Conservation (phyloP, 1,140 invertebrate species). For the Pogonognathellus flavescens region DNA sequence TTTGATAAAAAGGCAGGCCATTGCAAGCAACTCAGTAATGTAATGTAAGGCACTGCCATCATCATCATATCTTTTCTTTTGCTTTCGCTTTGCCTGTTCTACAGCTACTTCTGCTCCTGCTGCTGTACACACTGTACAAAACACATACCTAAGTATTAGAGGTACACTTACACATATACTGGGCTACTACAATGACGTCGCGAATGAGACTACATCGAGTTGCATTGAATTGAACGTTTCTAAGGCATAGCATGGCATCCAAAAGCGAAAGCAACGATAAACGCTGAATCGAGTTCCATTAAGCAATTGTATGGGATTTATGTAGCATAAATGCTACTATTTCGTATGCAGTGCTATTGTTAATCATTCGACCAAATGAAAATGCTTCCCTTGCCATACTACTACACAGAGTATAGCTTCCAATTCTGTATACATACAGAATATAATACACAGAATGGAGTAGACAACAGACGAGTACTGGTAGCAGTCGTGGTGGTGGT, state of each 20-base stretch:
- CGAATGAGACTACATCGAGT: conserved; percentile 28
- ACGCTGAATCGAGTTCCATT: conserved; percentile 66
- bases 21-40: conserved; percentile 29
- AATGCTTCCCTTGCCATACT: conserved; percentile 54
- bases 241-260: conserved; percentile 49
- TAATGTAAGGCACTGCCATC: conserved; percentile 50
- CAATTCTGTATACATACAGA: background rate
- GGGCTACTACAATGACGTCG: conserved; percentile 4
- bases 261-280: conserved; percentile 61
- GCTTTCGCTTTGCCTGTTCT: conserved; percentile 43
- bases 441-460: background rate
- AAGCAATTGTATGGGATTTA: conserved; percentile 66
- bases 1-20: conserved; percentile 64
- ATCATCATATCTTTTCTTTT: conserved; percentile 51
- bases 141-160: background rate
- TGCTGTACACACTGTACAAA: background rate
- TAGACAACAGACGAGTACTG: background rate
- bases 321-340: conserved; percentile 67
- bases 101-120: background rate
- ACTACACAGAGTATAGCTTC: background rate
- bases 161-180: conserved; percentile 5
- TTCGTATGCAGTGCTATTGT: conserved; percentile 65
- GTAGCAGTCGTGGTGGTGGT: no score
- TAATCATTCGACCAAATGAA: conserved; percentile 67
- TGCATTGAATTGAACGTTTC: conserved; percentile 47